Evolutionary conservation across 2,888 invertebrate species (phyloP), one percentile per base, ranked within the genome.

Genomic region (Campoletis raptor): DNA sequence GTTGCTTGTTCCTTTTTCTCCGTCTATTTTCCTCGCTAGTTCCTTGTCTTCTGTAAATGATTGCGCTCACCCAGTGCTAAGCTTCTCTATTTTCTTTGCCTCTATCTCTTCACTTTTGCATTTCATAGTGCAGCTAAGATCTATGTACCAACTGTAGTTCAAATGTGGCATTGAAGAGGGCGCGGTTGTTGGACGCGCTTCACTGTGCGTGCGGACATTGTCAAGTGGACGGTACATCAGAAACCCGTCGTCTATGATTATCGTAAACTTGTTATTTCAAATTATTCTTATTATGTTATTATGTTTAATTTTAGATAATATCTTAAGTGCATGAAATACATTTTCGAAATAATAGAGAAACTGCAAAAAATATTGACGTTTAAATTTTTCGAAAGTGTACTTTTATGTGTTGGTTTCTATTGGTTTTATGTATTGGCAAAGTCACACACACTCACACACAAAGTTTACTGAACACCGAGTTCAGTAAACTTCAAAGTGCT

Each of bases 111-210:
- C 5, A 48, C 48, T 66, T 70, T 70, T 45, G 24, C 45, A 24
- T 70, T 24, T 15, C 7, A 24, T 24, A 21, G 42, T 12, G 45
- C 54, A 57, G 12, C 21, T 4, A 40, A 36, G 64, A 30, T 64
- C 36, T 18, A n/a, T 64, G 61, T 42, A 76, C 40, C 57, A 61
- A 54, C 54, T 30, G 45, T 61, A 70, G 70, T 72, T 37, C 48
- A 21, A 73, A 12, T 57, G 73, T 57, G 24, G 36, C 15, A 57
- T 10, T 24, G 69, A 69, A 45, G 69, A 72, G 48, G 72, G 81
- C 64, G 72, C 45, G 48, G 72, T n/a, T 57, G 61, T 61, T 72
- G 61, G 70, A 80, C 73, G 64, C 73, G 72, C 64, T 70, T 70
- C 70, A 42, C 70, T 80, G 48, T 70, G 54, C 48, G 21, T 12